Evolutionary conservation across 92 coral and sea anemone species (phyloP), one percentile per base, ranked within the genome.

Genomic region (Epizoanthus rinbou): DNA sequence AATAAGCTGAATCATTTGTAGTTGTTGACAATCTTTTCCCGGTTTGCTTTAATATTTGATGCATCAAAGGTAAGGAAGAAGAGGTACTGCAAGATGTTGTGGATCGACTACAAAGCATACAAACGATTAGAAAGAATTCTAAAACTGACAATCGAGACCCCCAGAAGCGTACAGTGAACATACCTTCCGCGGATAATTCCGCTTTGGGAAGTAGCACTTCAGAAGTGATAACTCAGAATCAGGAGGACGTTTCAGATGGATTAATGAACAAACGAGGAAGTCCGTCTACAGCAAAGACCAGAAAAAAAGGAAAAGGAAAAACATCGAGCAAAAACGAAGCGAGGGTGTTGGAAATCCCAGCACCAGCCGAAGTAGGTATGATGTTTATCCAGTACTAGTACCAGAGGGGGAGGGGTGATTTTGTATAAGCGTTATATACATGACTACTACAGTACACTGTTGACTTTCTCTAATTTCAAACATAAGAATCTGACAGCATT

Each of bases 281-380:
- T 60, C 58, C 70, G 1, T 78, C 82, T 22, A 56, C 82, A 69
- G 43, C 70, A 0, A 63, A 78, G 71, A 39, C 0, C 35, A 78
- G 52, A 78, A 78, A 63, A 71, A 78, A 78, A 60, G 82, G 71
- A 5, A 62, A 39, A 6, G 58, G 82, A 39, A 78, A 78, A 15
- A 78, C 62, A 21, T 10, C 70, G 71, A 78, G 16, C 10, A 60
- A 78, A 37, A 69, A 59, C 3, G 82, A 78, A 22, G 57, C 39
- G 28, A 13, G 71, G 16, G 10, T 41, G 31, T 78, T 62, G 17
- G 25, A 43, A 25, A 24, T 78, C 14, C 82, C 82, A 21, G 23
- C 71, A 60, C 82, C 82, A 62, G 19, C 69, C 8, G 59, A 63
- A 11, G 58, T 59, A 78, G 82, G 82, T 78, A 78, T 15, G 82